Percentiles rank a stretch among this genome's conserved stretches.
Conservation (phyloP, 2,888 invertebrate species). For the Netelia virgata region DNA sequence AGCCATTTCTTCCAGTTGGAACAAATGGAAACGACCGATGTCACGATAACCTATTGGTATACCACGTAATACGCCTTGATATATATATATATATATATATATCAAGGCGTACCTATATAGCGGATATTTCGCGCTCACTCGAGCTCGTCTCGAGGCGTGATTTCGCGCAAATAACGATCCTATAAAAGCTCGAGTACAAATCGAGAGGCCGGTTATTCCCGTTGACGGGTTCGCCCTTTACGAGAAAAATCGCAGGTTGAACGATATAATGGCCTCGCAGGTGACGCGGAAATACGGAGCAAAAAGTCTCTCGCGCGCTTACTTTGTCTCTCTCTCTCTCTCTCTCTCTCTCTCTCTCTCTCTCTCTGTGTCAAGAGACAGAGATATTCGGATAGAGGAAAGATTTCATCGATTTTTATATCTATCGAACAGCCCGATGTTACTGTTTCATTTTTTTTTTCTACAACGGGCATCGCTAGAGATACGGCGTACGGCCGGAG, state of each 20-base stretch:
- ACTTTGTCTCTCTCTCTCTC: not conserved
- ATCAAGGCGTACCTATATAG: not conserved
- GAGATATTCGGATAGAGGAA: conserved; percentile 11
- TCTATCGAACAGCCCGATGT: conserved; percentile 40
- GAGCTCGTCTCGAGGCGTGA: conserved; percentile 70
- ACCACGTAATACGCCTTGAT: not conserved
- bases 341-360: conserved; percentile 2
- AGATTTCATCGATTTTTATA: conserved; percentile 50
- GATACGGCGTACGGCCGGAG: not conserved
- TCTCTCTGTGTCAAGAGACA: not conserved
- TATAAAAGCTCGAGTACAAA: conserved; percentile 75
- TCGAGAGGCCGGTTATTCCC: conserved; percentile 68
- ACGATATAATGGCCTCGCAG: conserved; percentile 51
- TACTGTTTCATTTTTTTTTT: conserved; percentile 22
- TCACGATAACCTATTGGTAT: not conserved
- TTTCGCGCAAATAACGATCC: conserved; percentile 75
- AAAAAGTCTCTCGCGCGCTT: conserved; percentile 7
- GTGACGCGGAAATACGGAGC: conserved; percentile 43
- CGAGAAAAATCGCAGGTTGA: conserved; percentile 11
- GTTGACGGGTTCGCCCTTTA: conserved; percentile 14
- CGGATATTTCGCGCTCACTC: not conserved
- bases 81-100: not conserved
- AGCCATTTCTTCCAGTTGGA: too few relatives aligned
- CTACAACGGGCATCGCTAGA: not conserved
- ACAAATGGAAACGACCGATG: not conserved